Percentiles rank a stretch among this genome's conserved stretches.
These are phyloP conservation scores for Saccostrea echinata DNA, from an alignment of 1,140 invertebrate genomes.

Conservation along the genomic window DNA sequence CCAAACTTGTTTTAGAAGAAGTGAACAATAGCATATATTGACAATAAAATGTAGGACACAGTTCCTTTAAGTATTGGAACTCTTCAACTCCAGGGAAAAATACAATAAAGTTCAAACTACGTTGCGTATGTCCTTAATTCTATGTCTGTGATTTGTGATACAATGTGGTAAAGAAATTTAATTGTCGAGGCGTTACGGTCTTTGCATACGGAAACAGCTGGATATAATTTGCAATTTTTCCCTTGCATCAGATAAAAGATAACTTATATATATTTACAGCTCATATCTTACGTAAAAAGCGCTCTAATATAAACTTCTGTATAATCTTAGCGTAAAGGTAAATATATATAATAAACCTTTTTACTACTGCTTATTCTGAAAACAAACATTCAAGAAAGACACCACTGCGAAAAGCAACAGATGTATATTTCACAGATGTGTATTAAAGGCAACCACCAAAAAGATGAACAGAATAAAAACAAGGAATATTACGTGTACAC, in stretches of 20 bases:
- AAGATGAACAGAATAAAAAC: neutral
- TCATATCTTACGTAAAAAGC: neutral
- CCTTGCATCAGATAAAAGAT: neutral
- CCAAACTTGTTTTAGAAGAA: too few relatives aligned
- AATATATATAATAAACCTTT: conserved; percentile 28
- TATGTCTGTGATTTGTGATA: neutral
- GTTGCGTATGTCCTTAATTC: too few relatives aligned
- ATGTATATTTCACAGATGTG: conserved; percentile 12
- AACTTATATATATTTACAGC: neutral
- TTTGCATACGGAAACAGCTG: conserved; percentile 14
- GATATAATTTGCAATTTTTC: neutral
- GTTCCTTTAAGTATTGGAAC: too few relatives aligned
- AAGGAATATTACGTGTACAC: neutral
- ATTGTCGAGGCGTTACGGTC: neutral
- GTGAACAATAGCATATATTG: too few relatives aligned
- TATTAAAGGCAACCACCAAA: conserved; percentile 23
- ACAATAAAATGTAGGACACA: too few relatives aligned
- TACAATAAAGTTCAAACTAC: too few relatives aligned
- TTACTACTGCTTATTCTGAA: neutral
- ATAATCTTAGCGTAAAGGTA: neutral
- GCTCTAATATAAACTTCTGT: neutral
- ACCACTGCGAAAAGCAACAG: neutral
- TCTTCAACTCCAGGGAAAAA: too few relatives aligned
- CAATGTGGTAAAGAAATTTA: neutral
- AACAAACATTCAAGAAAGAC: neutral